phyloP scores from a whole-genome alignment of 2,113 vertebrate species.

The Penelope pileata region DNA sequence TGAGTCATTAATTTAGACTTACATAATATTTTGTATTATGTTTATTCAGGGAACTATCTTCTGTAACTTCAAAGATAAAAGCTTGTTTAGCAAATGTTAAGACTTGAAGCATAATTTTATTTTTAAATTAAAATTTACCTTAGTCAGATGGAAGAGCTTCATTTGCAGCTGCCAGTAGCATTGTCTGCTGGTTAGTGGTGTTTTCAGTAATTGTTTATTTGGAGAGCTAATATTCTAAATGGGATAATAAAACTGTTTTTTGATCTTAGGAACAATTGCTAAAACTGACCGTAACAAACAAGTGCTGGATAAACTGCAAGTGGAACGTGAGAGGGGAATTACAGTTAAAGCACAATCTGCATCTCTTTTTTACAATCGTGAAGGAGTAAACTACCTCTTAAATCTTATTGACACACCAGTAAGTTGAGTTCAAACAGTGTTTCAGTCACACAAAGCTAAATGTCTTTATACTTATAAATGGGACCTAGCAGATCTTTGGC shows the following conservation, averaged over 20 bases:
- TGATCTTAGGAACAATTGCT: constrained; percentile 86
- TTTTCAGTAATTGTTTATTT: neutral
- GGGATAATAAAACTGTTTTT: neutral
- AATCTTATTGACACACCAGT: constrained; percentile 99
- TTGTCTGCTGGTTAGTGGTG: neutral
- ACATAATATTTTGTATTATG: neutral
- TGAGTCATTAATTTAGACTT: neutral
- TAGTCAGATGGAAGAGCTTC: neutral
- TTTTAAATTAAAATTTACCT: neutral
- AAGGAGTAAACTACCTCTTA: constrained; percentile 88
- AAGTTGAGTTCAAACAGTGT: constrained; percentile 51
- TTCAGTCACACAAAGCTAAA: neutral
- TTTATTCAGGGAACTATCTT: neutral
- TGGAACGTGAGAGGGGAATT: constrained; percentile 96
- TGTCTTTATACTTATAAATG: neutral
- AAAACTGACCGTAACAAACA: constrained; percentile 91
- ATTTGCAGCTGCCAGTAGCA: neutral
- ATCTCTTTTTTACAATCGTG: constrained; percentile 86
- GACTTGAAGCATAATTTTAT: neutral
- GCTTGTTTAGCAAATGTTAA: neutral
- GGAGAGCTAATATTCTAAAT: neutral
- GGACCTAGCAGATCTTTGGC: neutral
- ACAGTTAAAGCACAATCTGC: constrained; percentile 99
- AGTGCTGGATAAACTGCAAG: constrained; percentile 96
- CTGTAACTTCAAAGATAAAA: neutral